These are phyloP conservation scores for Meloidogyne chitwoodi DNA, from an alignment of 1,140 invertebrate species.

Conservation along the genomic window DNA sequence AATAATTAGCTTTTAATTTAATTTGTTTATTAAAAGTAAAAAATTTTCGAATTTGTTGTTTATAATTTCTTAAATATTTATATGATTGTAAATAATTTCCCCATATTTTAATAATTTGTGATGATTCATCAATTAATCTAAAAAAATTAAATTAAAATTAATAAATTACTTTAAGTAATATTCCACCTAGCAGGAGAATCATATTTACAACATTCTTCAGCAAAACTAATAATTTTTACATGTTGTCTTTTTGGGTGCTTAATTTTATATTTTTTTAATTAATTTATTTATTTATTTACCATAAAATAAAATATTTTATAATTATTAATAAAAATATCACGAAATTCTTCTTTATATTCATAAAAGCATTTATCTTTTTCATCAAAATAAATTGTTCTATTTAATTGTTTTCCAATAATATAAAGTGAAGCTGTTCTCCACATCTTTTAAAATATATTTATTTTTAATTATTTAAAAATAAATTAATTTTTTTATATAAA, in stretches of 20 bases:
- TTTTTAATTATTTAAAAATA: neutral
- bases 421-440: neutral
- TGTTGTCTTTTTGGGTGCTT: neutral
- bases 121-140: neutral
- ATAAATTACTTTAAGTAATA: neutral
- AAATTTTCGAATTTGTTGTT: neutral
- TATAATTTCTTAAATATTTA: neutral
- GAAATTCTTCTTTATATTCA: neutral
- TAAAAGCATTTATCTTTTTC: neutral
- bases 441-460: neutral
- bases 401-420: neutral
- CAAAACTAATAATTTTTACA: neutral
- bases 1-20: neutral
- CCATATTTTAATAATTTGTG: neutral
- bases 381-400: neutral
- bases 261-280: neutral
- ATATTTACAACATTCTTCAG: neutral
- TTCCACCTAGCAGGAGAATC: neutral
- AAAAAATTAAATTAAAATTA: neutral
- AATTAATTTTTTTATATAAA: neutral
- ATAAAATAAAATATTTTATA: neutral
- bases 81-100: neutral
- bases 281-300: neutral
- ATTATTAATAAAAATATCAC: neutral
- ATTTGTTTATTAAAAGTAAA: neutral